Conservation (phyloP, 2,797 vertebrate species). For the Telmatherina bonti region DNA sequence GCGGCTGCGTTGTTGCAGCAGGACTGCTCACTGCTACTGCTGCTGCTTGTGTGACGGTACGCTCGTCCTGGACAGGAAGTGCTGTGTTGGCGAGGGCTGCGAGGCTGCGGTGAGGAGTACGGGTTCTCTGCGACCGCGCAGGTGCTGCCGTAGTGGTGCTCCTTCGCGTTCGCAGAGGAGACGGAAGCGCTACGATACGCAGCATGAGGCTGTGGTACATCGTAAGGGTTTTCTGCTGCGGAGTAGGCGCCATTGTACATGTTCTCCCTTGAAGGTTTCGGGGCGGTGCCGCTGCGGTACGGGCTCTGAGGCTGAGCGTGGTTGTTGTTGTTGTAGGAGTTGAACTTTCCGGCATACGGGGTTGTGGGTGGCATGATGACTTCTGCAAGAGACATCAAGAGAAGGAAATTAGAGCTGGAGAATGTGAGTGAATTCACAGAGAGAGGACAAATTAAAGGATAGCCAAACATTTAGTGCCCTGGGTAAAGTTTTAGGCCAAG, state of each 20-base stretch:
- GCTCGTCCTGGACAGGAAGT: slow-evolving; percentile 69
- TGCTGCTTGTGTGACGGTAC: slow-evolving; percentile 63
- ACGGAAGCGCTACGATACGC: slow-evolving; percentile 63
- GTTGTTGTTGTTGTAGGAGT: slow-evolving; percentile 83
- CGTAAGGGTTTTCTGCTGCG: slow-evolving; percentile 70
- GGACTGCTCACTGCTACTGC: slow-evolving; percentile 68
- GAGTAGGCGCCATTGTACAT: slow-evolving; percentile 59
- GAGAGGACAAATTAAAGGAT: not conserved
- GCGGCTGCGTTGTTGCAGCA: slow-evolving; percentile 47
- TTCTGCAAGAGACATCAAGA: slow-evolving; percentile 35
- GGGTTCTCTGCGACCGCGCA: slow-evolving; percentile 60
- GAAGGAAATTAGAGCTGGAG: not conserved
- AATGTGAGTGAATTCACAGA: slow-evolving; percentile 5
- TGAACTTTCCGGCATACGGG: slow-evolving; percentile 92
- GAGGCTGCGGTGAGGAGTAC: slow-evolving; percentile 60
- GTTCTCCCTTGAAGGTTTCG: slow-evolving; percentile 53
- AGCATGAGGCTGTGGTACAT: slow-evolving; percentile 66
- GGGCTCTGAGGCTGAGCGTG: slow-evolving; percentile 70
- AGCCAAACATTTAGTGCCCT: not conserved
- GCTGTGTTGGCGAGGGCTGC: slow-evolving; percentile 65
- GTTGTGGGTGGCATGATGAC: slow-evolving; percentile 94
- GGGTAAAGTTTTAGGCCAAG: not conserved
- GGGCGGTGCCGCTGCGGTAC: slow-evolving; percentile 51
- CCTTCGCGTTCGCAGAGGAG: slow-evolving; percentile 46
- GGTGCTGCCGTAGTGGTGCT: slow-evolving; percentile 62